These are phyloP conservation scores for Hypselothyrea guttata DNA, from an alignment of 2,888 invertebrate species.

Conservation along the genomic window DNA sequence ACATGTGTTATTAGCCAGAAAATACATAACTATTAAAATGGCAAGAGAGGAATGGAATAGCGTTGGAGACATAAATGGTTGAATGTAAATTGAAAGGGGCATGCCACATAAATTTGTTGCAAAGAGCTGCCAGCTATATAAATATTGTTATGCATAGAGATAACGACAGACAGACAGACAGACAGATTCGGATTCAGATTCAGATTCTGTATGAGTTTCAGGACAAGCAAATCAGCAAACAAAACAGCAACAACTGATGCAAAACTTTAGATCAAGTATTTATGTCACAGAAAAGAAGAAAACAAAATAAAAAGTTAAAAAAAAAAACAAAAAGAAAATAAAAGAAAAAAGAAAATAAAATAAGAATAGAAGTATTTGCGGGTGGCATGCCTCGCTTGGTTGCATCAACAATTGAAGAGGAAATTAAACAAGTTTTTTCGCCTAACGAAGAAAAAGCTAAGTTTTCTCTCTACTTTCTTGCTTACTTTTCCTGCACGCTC, in stretches of 20 bases:
- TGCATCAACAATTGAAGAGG: constrained; percentile 67
- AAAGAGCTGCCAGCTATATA: constrained; percentile 8
- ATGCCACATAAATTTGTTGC: constrained; percentile 37
- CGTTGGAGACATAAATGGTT: constrained; percentile 39
- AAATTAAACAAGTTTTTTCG: constrained; percentile 71
- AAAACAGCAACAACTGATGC: constrained; percentile 30
- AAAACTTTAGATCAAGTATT: constrained; percentile 60
- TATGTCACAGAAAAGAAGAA: constrained; percentile 36
- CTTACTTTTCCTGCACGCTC: not conserved
- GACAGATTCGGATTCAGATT: constrained; percentile 1
- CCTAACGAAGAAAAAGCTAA: constrained; percentile 68
- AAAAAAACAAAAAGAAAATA: not conserved
- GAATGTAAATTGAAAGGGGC: constrained; percentile 54
- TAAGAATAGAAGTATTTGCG: not conserved
- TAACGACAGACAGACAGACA: constrained; percentile 8
- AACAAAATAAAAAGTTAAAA: not conserved
- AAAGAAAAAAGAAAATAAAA: no score
- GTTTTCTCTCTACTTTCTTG: constrained; percentile 36
- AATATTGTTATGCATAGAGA: constrained; percentile 6
- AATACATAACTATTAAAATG: constrained; percentile 35
- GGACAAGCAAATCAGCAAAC: constrained; percentile 46
- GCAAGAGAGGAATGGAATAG: no score
- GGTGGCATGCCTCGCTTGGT: constrained; percentile 33
- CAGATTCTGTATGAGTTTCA: constrained; percentile 20
- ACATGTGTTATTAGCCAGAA: constrained; percentile 62